Base-by-base conservation (phyloP, 2,113 vertebrate species). In the Phalacrocorax carbo region DNA sequence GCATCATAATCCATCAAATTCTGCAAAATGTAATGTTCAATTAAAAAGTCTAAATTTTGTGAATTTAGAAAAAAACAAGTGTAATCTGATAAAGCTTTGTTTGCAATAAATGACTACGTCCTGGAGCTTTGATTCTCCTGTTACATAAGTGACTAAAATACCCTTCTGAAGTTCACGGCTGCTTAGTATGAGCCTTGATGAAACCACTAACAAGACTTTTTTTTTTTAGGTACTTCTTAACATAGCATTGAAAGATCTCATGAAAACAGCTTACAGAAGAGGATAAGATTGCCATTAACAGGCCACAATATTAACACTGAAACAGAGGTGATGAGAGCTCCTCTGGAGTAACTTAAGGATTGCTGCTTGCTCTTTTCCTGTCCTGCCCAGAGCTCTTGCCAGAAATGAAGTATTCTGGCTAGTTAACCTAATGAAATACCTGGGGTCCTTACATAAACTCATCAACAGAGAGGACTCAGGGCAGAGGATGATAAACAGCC, bases 211-310 rank as follows among this genome's bases (percentile, higher is more conserved):
- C 8, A 22, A 16, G 5, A 58, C 17, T 4, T 9, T 6, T 29
- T 26, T 15, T 78, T 49, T 54, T 0, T 15, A 75, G 12, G 0
- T 72, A 73, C 54, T 81, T 81, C 55, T 91, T 20, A 70, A 36
- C 7, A 5, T 38, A 48, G 49, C 30, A 48, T 5, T 73, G 58
- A 61, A 82, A 88, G 14, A 8, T 2, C 20, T 82, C 6, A 3
- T 34, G 42, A 40, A 64, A 90, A 82, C 5, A 75, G 44, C 36
- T 64, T 38, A 11, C 62, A 40, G 48, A 65, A 18, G 7, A 62
- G 3, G 4, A 0, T 25, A 61, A 57, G 42, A 57, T 0, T 83
- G 46, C 3, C 29, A 44, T 58, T 38, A 48, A 62, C 17, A 64
- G 42, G 36, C 15, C 32, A 27, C 60, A 62, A 18, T 23, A 66